phyloP scores from a whole-genome alignment of 2,113 vertebrate species.

The Rhabdomys dilectus region DNA sequence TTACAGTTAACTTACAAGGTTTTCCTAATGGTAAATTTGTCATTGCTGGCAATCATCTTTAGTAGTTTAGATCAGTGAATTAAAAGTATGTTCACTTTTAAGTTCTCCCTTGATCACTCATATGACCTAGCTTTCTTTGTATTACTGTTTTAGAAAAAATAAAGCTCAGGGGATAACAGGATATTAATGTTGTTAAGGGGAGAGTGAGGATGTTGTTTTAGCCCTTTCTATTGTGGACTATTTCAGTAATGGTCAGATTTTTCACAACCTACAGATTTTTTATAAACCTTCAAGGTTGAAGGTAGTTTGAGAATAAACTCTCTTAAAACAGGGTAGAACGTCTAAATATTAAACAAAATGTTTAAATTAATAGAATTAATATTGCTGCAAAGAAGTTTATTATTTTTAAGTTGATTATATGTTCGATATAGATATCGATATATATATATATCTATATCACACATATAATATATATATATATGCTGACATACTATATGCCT shows the following conservation, averaged over 20 bases:
- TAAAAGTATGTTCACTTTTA: slow-evolving; percentile 64
- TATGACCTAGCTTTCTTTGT: slow-evolving; percentile 65
- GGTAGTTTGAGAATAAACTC: slow-evolving; percentile 47
- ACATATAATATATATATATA: no score
- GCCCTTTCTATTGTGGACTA: not conserved
- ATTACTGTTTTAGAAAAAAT: slow-evolving; percentile 44
- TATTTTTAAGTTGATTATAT: not conserved
- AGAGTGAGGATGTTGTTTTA: not conserved
- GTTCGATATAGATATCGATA: no score
- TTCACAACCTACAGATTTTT: slow-evolving; percentile 22
- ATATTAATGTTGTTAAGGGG: slow-evolving; percentile 46
- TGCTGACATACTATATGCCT: not conserved
- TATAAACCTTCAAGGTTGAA: not conserved
- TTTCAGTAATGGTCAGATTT: slow-evolving; percentile 56
- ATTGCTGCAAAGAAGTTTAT: not conserved
- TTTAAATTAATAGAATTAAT: slow-evolving; percentile 3
- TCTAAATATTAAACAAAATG: slow-evolving; percentile 31
- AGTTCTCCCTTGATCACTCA: slow-evolving; percentile 59
- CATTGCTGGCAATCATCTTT: slow-evolving; percentile 49
- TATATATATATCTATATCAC: not conserved
- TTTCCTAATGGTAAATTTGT: slow-evolving; percentile 66
- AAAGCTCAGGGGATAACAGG: slow-evolving; percentile 53
- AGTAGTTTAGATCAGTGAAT: slow-evolving; percentile 64
- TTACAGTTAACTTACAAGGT: slow-evolving; percentile 38
- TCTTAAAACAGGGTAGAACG: slow-evolving; percentile 32